Evolutionary conservation across 2,113 vertebrate species (phyloP), one percentile per base, ranked within the genome.

Genomic region (Fregetta grallaria): DNA sequence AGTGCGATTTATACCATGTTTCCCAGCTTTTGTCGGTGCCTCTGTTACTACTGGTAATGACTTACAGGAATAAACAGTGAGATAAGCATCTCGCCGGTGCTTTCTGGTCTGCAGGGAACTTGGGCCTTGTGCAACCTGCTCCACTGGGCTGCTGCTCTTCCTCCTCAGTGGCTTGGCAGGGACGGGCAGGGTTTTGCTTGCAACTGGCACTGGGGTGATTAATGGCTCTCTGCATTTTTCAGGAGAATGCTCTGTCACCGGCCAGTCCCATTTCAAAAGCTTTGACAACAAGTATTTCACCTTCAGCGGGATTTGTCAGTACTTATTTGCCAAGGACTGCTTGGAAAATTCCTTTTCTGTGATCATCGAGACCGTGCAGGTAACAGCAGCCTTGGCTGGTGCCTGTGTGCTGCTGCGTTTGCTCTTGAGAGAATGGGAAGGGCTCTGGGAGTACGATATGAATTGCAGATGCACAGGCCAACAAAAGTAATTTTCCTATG

Each of bases 251-350:
- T 98, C 99, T 52, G 98, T 99, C 96, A 99, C 98, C 1, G 99
- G 99, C 55, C 99, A 99, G 53, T 99, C 99, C 53, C 99, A 99
- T 97, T 99, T 99, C 97, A 99, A 99, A 97, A 99, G 98, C 77
- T 99, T 99, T 56, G 99, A 99, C 94, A 98, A 99, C 98, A 99
- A 98, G 76, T 98, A 99, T 95, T 99, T 99, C 97, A 99, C 99
- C 71, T 99, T 99, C 98, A 98, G 98, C 2, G 99, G 99, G 26
- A 98, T 98, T 94, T 99, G 99, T 94, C 99, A 99, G 93, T 99
- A 99, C 92, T 97, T 99, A 91, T 97, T 99, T 97, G 98, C 99
- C 38, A 98, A 97, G 86, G 99, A 99, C 94, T 99, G 99, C 20
- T 58, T 96, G 65, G 98, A 98, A 52, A 97, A 97, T 44, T 82